Base-by-base conservation (phyloP, 1,140 invertebrate genomes). In the Araneus ventricosus region DNA sequence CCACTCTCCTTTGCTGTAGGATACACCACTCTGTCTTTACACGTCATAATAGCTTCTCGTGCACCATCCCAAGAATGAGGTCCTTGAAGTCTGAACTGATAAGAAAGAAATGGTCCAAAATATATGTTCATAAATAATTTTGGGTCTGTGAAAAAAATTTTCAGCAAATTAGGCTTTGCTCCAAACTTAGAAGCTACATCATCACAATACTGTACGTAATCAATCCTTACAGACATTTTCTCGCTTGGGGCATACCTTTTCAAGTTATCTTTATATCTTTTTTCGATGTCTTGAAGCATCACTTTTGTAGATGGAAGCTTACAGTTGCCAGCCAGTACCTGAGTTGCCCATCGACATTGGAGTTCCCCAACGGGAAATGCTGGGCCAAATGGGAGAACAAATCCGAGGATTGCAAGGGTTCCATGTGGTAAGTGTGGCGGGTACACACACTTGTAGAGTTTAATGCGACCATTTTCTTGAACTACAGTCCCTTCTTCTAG, bases 351-450 rank as follows among this genome's bases (percentile, higher is more conserved):
- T 20, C 94, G 90, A 30, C 37, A 27, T 59, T 94, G 94, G 52
- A 96, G 95, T 94, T 96, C 96, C 8, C 95, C 95, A 45, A 96
- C 95, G 8, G 96, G 96, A 94, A 96, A 95, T n/a, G 96, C 94
- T 82, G 96, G 95, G 41, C 96, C 96, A 63, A 96, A 94, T 79
- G 96, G 96, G 94, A 96, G 96, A 82, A 96, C 94, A 59, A 95
- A 95, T 0, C 96, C 96, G 88, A 96, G 96, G 8, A 96, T 94
- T 27, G 95, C 95, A 57, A 96, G 84, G 6, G 95, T 95, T 91
- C 89, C 10, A 86, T 95, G 95, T 24, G 82, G 24, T 30, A 45
- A 39, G 4, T 85, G 75, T 1, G 95, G 95, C 30, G 95, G 96
- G 52, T 95, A 96, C 88, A 96, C 95, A 59, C 57, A 94, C 87